Percentiles rank a stretch among this genome's conserved stretches.
phyloP scores from a whole-genome alignment of 2,113 vertebrate species.

The Fulmarus glacialis region DNA sequence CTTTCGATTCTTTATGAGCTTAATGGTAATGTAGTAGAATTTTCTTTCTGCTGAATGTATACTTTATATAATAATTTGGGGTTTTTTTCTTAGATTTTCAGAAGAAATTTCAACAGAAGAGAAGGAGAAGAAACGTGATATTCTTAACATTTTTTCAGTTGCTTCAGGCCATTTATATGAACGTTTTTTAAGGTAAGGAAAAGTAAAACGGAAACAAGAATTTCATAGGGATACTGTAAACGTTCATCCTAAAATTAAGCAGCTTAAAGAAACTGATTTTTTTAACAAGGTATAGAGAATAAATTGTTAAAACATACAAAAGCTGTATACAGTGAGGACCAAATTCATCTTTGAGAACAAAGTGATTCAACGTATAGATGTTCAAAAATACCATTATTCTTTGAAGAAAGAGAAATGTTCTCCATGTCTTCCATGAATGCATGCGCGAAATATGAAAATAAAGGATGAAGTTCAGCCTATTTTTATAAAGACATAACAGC shows the following conservation, averaged over 20 bases:
- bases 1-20: background rate
- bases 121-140: conserved; percentile 79
- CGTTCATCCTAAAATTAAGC: background rate
- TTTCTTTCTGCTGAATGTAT: background rate
- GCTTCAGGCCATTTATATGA: conserved; percentile 97
- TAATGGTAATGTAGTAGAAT: background rate
- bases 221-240: background rate
- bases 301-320: background rate
- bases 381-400: background rate
- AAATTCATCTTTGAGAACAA: background rate
- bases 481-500: background rate
- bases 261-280: background rate
- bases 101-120: conserved; percentile 75
- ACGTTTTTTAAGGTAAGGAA: conserved; percentile 90
- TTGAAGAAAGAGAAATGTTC: background rate
- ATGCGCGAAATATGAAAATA: background rate
- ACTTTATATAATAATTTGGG: background rate
- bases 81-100: conserved; percentile 79
- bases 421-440: background rate
- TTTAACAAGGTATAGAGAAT: background rate
- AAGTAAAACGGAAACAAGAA: background rate
- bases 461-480: background rate
- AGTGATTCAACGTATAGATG: background rate
- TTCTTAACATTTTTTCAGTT: conserved; percentile 95
- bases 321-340: background rate